Evolutionary conservation across 2,888 invertebrate species (phyloP), one percentile per base, ranked within the genome.

Genomic region (Drosophila atripex): DNA sequence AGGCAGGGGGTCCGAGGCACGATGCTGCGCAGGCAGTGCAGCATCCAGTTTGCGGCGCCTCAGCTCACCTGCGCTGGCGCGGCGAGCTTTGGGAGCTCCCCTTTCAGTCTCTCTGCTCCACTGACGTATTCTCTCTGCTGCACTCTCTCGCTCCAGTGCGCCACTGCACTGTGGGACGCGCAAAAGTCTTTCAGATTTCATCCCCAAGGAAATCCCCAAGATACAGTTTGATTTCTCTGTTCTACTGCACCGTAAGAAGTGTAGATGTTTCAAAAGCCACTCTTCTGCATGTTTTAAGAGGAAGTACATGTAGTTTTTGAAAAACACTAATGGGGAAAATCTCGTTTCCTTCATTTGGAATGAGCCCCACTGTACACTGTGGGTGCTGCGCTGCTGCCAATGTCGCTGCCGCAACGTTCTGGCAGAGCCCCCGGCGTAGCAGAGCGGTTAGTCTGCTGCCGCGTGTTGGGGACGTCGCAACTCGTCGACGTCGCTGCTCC

Each of bases 381-480:
- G 30, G 47, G 21, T 41, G 41, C 30, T 49, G 50, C 41, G 49
- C 9, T 46, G 56, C 41, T 25, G 56, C 47, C 21, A 43, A 49
- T 45, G 30, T 53, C 32, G 51, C 38, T 25, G 30, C 32, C 28
- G 47, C 50, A 23, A 14, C 61, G 30, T 18, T 14, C 43, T 50
- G 49, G 63, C 11, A n/a, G 45, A 28, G 45, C 50, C 43, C 23
- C 35, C 11, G 7, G 30, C 30, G 58, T 50, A 30, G 30, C 60
- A 47, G 47, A 41, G 61, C 52, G 18, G 30, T 61, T 65, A 74
- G 87, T 82, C 76, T 80, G 76, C 76, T 71, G 80, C 73, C 61
- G 87, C 85, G 85, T 85, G 75, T 83, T 69, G 86, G 72, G 58
- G 63, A 57, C 80, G 82, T 71, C 78, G 84, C 71, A 41, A 18